A percentile compares a stretch with the other conserved stretches of the same genome.
Evolutionary conservation across 2,888 invertebrate genomes (phyloP).

Genomic region (Machimus rusticus): DNA sequence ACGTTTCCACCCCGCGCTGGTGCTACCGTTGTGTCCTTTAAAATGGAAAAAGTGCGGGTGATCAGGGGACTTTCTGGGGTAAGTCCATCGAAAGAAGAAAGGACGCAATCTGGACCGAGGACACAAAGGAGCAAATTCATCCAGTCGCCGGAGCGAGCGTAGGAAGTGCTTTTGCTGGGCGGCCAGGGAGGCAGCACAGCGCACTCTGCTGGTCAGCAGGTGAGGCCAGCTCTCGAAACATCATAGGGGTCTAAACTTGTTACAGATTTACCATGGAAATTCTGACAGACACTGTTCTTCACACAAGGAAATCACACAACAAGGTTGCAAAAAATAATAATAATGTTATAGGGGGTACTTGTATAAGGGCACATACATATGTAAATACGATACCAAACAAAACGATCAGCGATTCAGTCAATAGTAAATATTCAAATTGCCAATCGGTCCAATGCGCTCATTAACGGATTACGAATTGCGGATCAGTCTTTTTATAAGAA

Average conservation of each 20-base stretch:
- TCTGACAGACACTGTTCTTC: not conserved
- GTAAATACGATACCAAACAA: too few species aligned
- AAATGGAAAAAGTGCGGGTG: slow-evolving; percentile 30
- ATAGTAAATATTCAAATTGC: not conserved
- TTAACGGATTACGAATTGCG: too few species aligned
- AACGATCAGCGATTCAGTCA: not conserved
- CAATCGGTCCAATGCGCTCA: too few species aligned
- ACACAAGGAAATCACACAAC: not conserved
- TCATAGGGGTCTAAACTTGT: not conserved
- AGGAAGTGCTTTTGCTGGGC: not conserved
- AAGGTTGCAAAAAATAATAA: not conserved
- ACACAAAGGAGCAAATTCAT: slow-evolving; percentile 30
- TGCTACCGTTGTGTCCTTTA: not conserved
- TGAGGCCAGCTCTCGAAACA: not conserved
- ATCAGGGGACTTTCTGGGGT: slow-evolving; percentile 15
- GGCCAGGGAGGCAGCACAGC: not conserved
- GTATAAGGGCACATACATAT: not conserved
- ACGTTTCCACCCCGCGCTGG: not conserved
- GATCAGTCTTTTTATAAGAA: too few species aligned
- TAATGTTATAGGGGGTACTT: too few species aligned
- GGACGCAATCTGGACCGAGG: not conserved
- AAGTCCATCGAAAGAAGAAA: not conserved
- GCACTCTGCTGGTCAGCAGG: not conserved
- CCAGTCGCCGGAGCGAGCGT: not conserved
- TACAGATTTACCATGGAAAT: not conserved